phyloP scores from a whole-genome alignment of 2,888 invertebrate genomes.

The Mellilla xanthometata region DNA sequence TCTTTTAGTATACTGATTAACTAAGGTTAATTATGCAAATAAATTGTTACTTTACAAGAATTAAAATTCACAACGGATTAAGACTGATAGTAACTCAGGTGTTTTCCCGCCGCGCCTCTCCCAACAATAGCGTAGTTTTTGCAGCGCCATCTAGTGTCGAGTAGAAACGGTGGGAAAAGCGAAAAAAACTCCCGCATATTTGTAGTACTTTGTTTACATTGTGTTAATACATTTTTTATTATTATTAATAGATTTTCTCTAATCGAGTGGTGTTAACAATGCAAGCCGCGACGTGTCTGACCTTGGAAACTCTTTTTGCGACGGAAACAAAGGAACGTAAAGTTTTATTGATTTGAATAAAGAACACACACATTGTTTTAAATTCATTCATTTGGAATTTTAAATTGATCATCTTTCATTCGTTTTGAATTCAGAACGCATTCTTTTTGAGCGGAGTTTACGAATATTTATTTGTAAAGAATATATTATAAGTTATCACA shows the following conservation, averaged over 20 bases:
- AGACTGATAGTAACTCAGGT: no score
- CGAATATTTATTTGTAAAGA: no score
- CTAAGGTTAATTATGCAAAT: no score
- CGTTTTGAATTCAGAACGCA: no score
- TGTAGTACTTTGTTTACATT: slow-evolving; percentile 32
- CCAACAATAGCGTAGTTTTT: slow-evolving; percentile 25
- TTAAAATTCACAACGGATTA: no score
- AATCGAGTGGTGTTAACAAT: slow-evolving; percentile 16
- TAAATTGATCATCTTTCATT: no score
- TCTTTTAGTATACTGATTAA: no score
- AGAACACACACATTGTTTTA: not conserved
- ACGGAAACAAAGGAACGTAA: slow-evolving; percentile 15
- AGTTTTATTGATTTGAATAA: slow-evolving; percentile 5
- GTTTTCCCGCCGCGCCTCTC: no score
- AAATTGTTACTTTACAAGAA: no score
- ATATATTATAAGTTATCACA: no score
- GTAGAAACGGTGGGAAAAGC: slow-evolving; percentile 62
- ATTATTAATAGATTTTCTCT: slow-evolving; percentile 37
- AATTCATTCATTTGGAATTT: no score
- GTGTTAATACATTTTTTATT: slow-evolving; percentile 34
- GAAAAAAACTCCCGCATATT: slow-evolving; percentile 38
- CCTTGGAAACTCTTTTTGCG: slow-evolving; percentile 33
- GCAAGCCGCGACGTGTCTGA: slow-evolving; percentile 27
- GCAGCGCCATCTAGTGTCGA: slow-evolving; percentile 61
- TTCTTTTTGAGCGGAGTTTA: no score